A percentile compares a stretch with the other conserved stretches of the same genome.
phyloP scores from a whole-genome alignment of 2,113 vertebrate species.

The Microcebus ravelobensis region DNA sequence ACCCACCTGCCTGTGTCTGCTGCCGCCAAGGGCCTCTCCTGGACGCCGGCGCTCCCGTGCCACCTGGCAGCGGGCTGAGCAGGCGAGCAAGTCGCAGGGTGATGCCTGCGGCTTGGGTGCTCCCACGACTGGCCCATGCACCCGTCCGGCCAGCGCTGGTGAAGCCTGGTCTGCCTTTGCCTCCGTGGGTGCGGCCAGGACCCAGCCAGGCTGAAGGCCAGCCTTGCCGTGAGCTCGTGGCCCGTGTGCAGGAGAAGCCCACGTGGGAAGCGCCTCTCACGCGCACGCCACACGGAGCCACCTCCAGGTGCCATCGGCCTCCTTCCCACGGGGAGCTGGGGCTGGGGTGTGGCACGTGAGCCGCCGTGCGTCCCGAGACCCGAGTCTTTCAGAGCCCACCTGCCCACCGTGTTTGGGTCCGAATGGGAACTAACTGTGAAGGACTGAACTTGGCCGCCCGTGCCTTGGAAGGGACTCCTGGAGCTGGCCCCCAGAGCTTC shows the following conservation, averaged over 20 bases:
- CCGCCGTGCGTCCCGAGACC: neutral
- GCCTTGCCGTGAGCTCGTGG: neutral
- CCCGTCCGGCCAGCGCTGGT: rapidly evolving
- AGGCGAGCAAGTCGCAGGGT: rapidly evolving
- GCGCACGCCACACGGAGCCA: rapidly evolving
- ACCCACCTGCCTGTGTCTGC: neutral
- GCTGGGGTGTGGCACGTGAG: rapidly evolving
- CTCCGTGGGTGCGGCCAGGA: rapidly evolving
- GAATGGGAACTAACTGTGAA: too few relatives aligned
- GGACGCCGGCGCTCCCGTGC: rapidly evolving
- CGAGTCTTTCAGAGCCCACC: neutral
- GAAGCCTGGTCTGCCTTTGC: neutral
- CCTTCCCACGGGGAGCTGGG: rapidly evolving
- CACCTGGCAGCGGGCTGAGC: neutral
- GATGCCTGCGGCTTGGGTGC: neutral
- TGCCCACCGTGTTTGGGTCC: neutral
- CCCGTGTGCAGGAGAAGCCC: rapidly evolving
- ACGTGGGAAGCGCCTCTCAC: rapidly evolving
- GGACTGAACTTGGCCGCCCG: neutral
- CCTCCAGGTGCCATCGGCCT: rapidly evolving
- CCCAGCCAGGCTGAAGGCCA: too few relatives aligned
- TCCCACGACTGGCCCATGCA: rapidly evolving
- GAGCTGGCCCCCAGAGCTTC: rapidly evolving
- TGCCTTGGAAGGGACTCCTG: neutral
- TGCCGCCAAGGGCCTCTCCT: neutral